These are phyloP conservation scores for Pristionchus maxplancki DNA, from an alignment of 2,888 invertebrate species.

Conservation along the genomic window DNA sequence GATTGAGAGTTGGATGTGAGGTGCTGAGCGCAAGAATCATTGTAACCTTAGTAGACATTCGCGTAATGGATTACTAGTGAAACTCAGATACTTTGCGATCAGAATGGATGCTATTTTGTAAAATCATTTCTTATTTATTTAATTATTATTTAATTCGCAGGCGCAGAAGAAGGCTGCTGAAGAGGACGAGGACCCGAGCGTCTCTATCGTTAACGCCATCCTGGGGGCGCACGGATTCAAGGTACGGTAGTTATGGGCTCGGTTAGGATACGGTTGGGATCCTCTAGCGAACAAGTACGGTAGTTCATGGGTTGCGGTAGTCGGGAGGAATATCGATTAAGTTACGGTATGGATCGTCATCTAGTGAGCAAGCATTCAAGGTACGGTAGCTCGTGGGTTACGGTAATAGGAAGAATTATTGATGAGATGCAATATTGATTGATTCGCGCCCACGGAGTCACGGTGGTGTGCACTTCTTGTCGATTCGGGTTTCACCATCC, in stretches of 20 bases:
- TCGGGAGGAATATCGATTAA: neutral
- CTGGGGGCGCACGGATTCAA: slow-evolving; percentile 33
- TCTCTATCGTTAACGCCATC: slow-evolving; percentile 15
- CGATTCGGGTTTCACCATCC: too few species aligned
- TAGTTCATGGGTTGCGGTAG: neutral
- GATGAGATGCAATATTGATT: too few species aligned
- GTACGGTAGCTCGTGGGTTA: neutral
- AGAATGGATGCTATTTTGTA: too few species aligned
- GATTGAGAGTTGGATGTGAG: neutral
- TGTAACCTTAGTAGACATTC: too few species aligned
- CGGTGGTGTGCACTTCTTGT: too few species aligned
- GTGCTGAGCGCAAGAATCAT: too few species aligned
- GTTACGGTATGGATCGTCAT: neutral
- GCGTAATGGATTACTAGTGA: neutral
- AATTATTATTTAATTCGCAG: neutral
- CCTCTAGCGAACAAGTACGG: neutral
- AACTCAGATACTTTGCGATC: too few species aligned
- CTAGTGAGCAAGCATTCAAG: neutral
- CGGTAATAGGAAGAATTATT: too few species aligned
- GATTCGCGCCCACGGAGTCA: neutral
- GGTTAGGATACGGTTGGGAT: neutral
- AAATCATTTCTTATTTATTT: neutral
- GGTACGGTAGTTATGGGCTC: neutral
- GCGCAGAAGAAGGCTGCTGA: neutral
- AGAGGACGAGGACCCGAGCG: slow-evolving; percentile 13